A percentile compares a stretch with the other conserved stretches of the same genome.
phyloP scores from a whole-genome alignment of 2,888 invertebrate species.

The Eumerus sabulonum region DNA sequence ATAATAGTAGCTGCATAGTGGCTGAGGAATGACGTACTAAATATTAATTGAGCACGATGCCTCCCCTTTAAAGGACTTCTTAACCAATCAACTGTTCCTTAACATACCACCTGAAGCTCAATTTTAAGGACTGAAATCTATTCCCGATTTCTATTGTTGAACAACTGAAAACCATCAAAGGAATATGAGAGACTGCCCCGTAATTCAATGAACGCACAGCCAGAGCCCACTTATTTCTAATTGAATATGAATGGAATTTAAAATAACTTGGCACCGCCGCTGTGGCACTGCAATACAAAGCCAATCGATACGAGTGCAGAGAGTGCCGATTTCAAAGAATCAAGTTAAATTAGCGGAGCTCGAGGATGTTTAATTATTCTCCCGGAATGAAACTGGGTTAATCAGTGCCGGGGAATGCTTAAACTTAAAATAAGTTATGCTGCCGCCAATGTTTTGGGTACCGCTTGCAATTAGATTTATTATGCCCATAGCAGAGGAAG shows the following conservation, averaged over 20 bases:
- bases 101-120: too few species aligned
- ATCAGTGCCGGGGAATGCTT: slow-evolving; percentile 44
- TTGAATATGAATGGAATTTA: slow-evolving; percentile 62
- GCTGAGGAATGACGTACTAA: too few species aligned
- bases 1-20: too few species aligned
- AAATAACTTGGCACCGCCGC: slow-evolving; percentile 39
- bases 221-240: slow-evolving; percentile 14
- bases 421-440: slow-evolving; percentile 7
- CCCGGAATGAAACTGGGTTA: slow-evolving; percentile 41
- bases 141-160: too few species aligned
- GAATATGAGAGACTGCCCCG: too few species aligned
- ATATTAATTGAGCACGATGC: too few species aligned
- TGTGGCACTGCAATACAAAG: slow-evolving; percentile 8
- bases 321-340: slow-evolving; percentile 22
- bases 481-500: slow-evolving; percentile 40
- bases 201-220: too few species aligned
- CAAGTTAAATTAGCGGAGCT: background rate
- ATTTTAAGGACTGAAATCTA: too few species aligned
- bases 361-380: too few species aligned
- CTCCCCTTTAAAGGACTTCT: too few species aligned
- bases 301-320: slow-evolving; percentile 20
- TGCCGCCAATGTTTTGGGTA: slow-evolving; percentile 39
- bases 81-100: too few species aligned
- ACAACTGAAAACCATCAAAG: too few species aligned
- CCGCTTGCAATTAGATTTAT: slow-evolving; percentile 39